Conservation (phyloP, 2,113 vertebrate genomes). For the Phalacrocorax pelagicus region DNA sequence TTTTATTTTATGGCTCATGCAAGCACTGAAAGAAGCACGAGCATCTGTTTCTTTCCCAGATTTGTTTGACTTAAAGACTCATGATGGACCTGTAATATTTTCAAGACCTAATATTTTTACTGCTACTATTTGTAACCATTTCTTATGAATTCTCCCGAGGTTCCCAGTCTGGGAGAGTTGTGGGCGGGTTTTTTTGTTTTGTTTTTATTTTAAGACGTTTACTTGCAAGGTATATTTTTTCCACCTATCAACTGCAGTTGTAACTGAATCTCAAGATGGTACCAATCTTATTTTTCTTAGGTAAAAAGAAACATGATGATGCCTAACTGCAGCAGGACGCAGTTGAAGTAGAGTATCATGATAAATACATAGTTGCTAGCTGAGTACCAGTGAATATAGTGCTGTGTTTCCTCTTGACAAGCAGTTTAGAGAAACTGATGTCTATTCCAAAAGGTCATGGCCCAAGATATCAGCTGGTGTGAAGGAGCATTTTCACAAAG, state of each 20-base stretch:
- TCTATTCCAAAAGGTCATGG: neutral
- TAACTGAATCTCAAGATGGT: neutral
- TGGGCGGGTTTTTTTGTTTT: rapidly evolving
- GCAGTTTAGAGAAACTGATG: neutral
- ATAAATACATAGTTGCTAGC: neutral
- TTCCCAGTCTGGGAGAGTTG: neutral
- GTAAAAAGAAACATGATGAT: neutral
- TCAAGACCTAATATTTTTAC: neutral
- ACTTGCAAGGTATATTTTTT: neutral
- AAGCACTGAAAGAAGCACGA: neutral
- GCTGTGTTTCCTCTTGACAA: neutral
- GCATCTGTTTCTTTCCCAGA: neutral
- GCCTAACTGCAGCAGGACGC: neutral
- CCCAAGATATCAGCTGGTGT: neutral
- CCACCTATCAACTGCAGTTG: neutral
- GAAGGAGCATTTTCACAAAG: neutral
- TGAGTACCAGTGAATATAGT: neutral
- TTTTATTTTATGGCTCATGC: neutral
- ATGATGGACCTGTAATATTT: neutral
- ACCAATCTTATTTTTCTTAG: neutral
- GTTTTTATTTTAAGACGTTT: neutral
- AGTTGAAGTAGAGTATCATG: neutral
- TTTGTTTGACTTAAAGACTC: neutral
- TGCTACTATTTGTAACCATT: neutral
- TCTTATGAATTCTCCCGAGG: neutral